These are phyloP conservation scores for Rostratula benghalensis DNA, from an alignment of 2,113 vertebrate species.

Conservation along the genomic window DNA sequence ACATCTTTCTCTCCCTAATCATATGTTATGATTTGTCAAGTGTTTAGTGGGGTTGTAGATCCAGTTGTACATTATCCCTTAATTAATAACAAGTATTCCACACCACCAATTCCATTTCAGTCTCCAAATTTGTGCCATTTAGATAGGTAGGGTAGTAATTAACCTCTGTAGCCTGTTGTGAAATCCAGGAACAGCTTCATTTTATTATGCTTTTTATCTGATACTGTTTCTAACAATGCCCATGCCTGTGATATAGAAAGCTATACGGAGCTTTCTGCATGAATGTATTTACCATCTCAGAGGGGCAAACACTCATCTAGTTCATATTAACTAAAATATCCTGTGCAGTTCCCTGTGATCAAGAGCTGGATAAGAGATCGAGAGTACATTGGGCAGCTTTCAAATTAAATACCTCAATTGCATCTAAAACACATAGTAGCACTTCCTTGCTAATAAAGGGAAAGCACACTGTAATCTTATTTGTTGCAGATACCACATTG, in stretches of 20 bases:
- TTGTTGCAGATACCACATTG: background rate
- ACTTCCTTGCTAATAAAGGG: background rate
- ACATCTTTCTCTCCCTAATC: background rate
- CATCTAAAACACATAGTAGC: background rate
- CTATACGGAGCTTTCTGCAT: background rate
- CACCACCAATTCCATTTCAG: background rate
- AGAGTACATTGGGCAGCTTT: constrained; percentile 4
- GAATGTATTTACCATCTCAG: background rate
- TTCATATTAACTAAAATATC: background rate
- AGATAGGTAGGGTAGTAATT: background rate
- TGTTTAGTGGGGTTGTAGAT: background rate
- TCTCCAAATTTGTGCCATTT: background rate
- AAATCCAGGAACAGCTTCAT: background rate
- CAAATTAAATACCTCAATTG: constrained; percentile 17
- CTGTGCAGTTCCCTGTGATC: background rate
- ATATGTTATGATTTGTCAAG: background rate
- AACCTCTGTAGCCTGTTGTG: background rate
- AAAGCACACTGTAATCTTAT: background rate
- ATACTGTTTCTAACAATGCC: background rate
- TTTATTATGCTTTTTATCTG: background rate
- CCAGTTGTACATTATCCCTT: background rate
- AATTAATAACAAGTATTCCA: background rate
- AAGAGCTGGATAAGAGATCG: background rate
- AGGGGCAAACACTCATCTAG: background rate
- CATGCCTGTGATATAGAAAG: background rate